A percentile compares a stretch with the other conserved stretches of the same genome.
phyloP scores from a whole-genome alignment of 53 echinoderm and acorn worm species.

The Echinarachnius parma region DNA sequence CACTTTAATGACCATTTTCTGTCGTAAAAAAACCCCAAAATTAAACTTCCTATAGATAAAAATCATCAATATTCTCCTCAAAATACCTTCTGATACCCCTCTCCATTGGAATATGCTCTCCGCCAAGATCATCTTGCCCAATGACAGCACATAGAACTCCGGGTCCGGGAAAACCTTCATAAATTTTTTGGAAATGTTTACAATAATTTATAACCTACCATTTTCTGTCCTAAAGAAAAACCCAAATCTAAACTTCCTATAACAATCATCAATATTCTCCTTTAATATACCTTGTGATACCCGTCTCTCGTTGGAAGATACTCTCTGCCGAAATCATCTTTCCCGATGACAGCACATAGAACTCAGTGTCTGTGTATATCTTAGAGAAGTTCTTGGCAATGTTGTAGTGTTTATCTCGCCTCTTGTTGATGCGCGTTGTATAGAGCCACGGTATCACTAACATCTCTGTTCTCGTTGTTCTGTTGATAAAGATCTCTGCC shows the following conservation, averaged over 20 bases:
- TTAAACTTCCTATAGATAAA: too few relatives aligned
- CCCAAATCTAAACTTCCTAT: too few relatives aligned
- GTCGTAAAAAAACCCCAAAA: too few relatives aligned
- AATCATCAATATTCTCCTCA: too few relatives aligned
- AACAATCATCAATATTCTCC: too few relatives aligned
- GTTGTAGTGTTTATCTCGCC: conserved; percentile 85
- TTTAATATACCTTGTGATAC: conserved; percentile 93
- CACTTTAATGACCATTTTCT: too few relatives aligned
- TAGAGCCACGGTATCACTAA: conserved; percentile 93
- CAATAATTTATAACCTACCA: too few relatives aligned
- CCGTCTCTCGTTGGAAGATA: conserved; percentile 85
- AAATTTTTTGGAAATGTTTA: too few relatives aligned
- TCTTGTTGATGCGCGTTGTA: conserved; percentile 80
- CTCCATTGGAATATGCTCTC: conserved; percentile 88
- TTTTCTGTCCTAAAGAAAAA: too few relatives aligned
- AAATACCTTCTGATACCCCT: conserved; percentile 91
- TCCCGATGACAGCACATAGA: conserved; percentile 79
- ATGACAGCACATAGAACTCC: too few relatives aligned
- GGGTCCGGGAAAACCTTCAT: too few relatives aligned
- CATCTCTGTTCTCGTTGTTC: conserved; percentile 63
- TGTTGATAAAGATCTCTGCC: conserved; percentile 73
- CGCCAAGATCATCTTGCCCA: too few relatives aligned
- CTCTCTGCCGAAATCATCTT: conserved; percentile 89
- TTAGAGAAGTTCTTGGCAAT: conserved; percentile 95
- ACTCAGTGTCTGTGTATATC: conserved; percentile 67